phyloP scores from a whole-genome alignment of 2,113 vertebrate genomes.

The human region GRCh38 chr6:167251001-167251500 shows the following conservation, averaged over 20 bases:
- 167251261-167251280: neutral
- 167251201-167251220: neutral
- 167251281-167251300: accelerated
- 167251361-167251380: neutral
- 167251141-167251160: neutral
- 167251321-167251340: accelerated
- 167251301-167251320: neutral
- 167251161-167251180: neutral
- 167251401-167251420: accelerated
- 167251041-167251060: neutral
- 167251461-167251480: neutral
- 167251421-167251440: accelerated
- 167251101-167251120: neutral
- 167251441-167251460: accelerated
- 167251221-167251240: neutral
- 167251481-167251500: neutral
- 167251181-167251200: too few relatives aligned
- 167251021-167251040: neutral
- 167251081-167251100: neutral
- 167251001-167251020: neutral
- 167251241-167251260: too few relatives aligned
- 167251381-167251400: accelerated
- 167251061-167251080: neutral
- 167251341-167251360: neutral
- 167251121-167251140: neutral